Conservation (phyloP, 2,113 vertebrate species). For the Lampris incognitus region DNA sequence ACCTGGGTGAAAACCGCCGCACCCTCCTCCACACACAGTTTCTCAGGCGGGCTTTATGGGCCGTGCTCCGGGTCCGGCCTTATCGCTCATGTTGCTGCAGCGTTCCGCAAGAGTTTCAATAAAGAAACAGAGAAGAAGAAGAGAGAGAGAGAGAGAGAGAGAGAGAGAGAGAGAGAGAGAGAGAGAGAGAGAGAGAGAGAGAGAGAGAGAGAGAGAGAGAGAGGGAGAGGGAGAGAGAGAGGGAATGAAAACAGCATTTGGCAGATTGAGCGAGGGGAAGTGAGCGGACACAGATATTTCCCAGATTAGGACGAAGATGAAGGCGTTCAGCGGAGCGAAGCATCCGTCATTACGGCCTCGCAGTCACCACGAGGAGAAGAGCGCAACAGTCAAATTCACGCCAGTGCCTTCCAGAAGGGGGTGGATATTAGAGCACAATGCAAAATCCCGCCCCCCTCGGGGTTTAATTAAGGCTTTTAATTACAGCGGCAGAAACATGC, state of each 20-base stretch:
- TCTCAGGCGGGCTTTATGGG: conserved; percentile 21
- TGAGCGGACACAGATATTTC: conserved; percentile 35
- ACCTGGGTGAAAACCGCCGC: conserved; percentile 1
- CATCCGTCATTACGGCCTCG: conserved; percentile 16
- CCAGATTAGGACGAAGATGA: conserved; percentile 12
- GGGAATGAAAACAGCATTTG: neutral
- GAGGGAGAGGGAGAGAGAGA: neutral
- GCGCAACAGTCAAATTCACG: conserved; percentile 2
- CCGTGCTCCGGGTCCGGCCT: neutral
- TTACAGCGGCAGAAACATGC: conserved; percentile 44
- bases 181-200: neutral
- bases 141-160: conserved; percentile 5
- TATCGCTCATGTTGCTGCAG: conserved; percentile 32
- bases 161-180: neutral
- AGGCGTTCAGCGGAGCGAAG: neutral
- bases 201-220: conserved; percentile 7
- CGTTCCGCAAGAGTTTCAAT: neutral
- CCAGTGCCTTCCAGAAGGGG: conserved; percentile 6
- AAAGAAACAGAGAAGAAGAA: neutral
- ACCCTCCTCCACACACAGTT: conserved; percentile 10
- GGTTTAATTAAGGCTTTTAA: conserved; percentile 63
- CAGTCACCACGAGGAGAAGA: conserved; percentile 22
- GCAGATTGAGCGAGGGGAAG: conserved; percentile 35
- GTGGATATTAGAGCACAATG: conserved; percentile 42
- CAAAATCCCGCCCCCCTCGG: conserved; percentile 48